Evolutionary conservation across 2,113 vertebrate genomes (phyloP), one percentile per base, ranked within the genome.

Genomic region (Polypterus bichir): DNA sequence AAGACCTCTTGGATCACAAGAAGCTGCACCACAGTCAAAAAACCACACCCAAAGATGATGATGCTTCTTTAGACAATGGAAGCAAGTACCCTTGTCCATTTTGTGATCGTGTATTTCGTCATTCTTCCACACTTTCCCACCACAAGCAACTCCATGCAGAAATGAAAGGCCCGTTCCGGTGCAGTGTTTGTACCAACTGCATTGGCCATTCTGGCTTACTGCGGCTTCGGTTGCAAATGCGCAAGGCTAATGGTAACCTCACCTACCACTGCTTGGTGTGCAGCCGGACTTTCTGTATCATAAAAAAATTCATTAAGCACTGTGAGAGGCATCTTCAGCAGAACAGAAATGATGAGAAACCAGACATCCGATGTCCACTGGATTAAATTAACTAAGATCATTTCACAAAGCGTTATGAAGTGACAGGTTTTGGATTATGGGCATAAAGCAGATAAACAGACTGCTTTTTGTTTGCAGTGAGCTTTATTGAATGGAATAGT

Each of bases 261-360:
- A 67, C 77, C 46, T 87, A 82, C 73, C 83, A 86, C 74, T 87
- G 85, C 9, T 69, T 77, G 54, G 83, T 80, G 7, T 87, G 85
- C 63, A 73, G 72, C n/a, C 71, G 79, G 63, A 76, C 73, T 0
- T 87, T 86, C 68, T 64, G 74, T 1, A 65, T 65, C 0, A 74
- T 87, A 49, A 69, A 71, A 48, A 47, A 67, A 4, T 87, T 86
- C 73, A 64, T 87, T 11, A 61, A 81, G 62, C 85, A 87, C 69
- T 87, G 85, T 63, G 76, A 83, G 70, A 68, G 71, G 52, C 83
- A 87, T 67, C 80, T 84, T 2, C 47, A 51, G 49, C 49, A 51
- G 49, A 9, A 51, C 49, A 51, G 49, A 9, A 51, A 51, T 6
- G 49, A 9, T 9, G 9, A 51, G 49, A 9, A 51, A 9, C 49